Evolutionary conservation across 2,888 invertebrate species (phyloP).

Genomic region (Parapristionchus giblindavisi): DNA sequence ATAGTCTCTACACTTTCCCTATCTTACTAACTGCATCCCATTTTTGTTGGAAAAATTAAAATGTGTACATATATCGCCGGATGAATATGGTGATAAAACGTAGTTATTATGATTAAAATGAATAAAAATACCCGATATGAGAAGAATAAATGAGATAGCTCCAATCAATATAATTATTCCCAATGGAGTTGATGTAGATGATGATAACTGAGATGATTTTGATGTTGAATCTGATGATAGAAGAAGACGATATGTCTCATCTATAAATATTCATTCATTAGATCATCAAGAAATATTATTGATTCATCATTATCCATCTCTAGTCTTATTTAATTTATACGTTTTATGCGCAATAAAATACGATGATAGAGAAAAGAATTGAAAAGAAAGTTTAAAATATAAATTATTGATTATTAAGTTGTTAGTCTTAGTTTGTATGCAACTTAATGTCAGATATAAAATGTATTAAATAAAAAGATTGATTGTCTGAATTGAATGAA

Average conservation of each 20-base stretch:
- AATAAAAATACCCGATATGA: conserved; percentile 22
- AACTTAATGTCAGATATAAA: too few relatives aligned
- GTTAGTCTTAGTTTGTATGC: too few relatives aligned
- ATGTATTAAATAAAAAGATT: background rate
- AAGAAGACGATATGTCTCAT: conserved; percentile 20
- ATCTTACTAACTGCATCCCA: too few relatives aligned
- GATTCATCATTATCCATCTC: background rate
- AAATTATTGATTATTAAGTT: too few relatives aligned
- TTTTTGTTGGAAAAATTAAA: too few relatives aligned
- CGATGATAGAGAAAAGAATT: too few relatives aligned
- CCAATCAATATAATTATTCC: conserved; percentile 6
- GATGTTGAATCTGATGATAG: conserved; percentile 16
- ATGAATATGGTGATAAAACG: background rate
- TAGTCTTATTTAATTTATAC: background rate
- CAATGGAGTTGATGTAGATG: background rate
- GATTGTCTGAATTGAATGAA: background rate
- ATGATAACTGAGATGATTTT: background rate
- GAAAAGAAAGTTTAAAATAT: too few relatives aligned
- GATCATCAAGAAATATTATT: conserved; percentile 2
- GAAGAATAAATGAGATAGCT: background rate
- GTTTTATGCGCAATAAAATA: too few relatives aligned
- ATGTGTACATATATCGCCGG: background rate
- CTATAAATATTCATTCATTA: conserved; percentile 6
- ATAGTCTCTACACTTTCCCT: too few relatives aligned
- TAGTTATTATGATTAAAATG: background rate